Base-by-base conservation (phyloP, 2,113 vertebrate genomes). In the Sinocyclocheilus anshuiensis region DNA sequence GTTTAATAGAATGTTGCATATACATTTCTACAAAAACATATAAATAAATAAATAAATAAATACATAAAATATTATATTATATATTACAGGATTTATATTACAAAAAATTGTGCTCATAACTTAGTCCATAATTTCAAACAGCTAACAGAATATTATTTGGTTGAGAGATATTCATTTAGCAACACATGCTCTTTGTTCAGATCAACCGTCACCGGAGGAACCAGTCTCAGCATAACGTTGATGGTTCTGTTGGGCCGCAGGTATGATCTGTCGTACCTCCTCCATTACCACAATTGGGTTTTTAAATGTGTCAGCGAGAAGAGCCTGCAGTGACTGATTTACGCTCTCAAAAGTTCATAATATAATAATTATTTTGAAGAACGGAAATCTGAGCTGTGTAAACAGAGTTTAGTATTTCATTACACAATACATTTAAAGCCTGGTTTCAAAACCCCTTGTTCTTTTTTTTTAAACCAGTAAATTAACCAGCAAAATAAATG, bases 181-280 rank as follows among this genome's bases (percentile, higher is more conserved):
- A 69, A 50, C 15, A n/a, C 88, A 69, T 63, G 78, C 22, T 86
- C 85, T 87, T 48, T 88, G 84, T 92, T 7, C 63, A 99, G 97
- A 91, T 97, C 89, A 94, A 94, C 79, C 94, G 96, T 4, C 97
- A 98, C 81, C 95, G 96, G 91, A 97, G 97, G 85, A 98, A 98
- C 91, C 96, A 96, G 89, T 99, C 97, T 65, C 97, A 98, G n/a
- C 96, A 98, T 85, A 94, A 93, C 76, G 75, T 96, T 78, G 89
- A 92, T 39, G 92, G 94, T 13, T 87, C 94, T 85, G 92, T 88
- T n/a, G 87, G 89, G 7, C 84, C 90, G 74, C 90, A 87, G 88
- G 88, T 94, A 87, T 67, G 91, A 82, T 95, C 97, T 95, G 93
- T 50, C 24, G 55, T 4, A 59, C 65, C 67, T 55, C 77, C 76